A percentile compares a stretch with the other conserved stretches of the same genome.
Evolutionary conservation across 2,113 vertebrate species (phyloP).

Genomic region (Anarhynchus alexandrinus): DNA sequence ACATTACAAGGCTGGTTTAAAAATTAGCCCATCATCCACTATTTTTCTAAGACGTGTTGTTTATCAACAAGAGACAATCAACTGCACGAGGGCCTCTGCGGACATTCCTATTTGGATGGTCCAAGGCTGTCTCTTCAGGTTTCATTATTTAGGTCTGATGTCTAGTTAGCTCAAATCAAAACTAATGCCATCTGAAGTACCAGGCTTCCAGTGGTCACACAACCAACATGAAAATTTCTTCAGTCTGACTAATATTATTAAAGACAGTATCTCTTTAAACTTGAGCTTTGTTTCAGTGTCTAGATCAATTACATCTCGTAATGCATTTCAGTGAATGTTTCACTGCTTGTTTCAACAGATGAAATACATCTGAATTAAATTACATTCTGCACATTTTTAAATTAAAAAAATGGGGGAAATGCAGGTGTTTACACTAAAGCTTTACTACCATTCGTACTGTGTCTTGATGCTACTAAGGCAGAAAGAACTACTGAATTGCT

Average conservation of each 20-base stretch:
- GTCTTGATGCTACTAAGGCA: not conserved
- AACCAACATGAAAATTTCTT: conserved; percentile 62
- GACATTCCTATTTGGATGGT: conserved; percentile 56
- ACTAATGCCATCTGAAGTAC: conserved; percentile 75
- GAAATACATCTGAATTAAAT: not conserved
- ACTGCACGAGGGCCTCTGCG: conserved; percentile 35
- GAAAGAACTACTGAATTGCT: not conserved
- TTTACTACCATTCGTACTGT: not conserved
- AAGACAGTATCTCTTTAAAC: conserved; percentile 59
- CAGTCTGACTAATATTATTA: conserved; percentile 55
- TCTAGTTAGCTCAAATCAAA: conserved; percentile 75
- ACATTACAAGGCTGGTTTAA: conserved; percentile 38
- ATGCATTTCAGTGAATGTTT: conserved; percentile 9
- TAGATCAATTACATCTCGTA: conserved; percentile 26
- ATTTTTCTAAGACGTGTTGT: conserved; percentile 65
- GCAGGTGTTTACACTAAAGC: not conserved
- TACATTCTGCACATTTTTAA: not conserved
- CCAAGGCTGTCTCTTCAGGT: conserved; percentile 66
- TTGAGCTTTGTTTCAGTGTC: conserved; percentile 49
- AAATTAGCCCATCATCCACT: conserved; percentile 43
- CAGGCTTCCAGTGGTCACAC: conserved; percentile 64
- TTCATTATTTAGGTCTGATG: conserved; percentile 70
- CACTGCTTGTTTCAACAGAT: not conserved
- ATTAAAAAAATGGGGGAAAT: not conserved
- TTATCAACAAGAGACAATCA: conserved; percentile 63